Conservation (phyloP, 2,113 vertebrate species). For the Scalopus aquaticus region DNA sequence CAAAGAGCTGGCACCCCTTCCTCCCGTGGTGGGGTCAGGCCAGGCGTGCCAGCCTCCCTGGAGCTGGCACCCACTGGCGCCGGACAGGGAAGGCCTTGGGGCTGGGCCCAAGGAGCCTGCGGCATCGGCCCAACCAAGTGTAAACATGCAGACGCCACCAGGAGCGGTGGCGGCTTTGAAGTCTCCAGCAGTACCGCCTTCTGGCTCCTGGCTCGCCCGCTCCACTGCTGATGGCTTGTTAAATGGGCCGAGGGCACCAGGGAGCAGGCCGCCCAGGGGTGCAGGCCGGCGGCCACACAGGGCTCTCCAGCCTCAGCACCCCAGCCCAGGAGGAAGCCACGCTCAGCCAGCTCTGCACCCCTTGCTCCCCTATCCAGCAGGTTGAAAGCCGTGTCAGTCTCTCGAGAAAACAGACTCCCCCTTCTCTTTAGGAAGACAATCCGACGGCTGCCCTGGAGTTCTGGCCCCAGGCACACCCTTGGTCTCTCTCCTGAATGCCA, state of each 20-base stretch:
- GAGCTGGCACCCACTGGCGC: conserved; percentile 58
- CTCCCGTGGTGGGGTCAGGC: accelerated
- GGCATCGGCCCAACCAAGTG: conserved; percentile 66
- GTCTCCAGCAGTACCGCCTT: conserved; percentile 83
- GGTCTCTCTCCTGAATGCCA: background rate
- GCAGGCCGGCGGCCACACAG: background rate
- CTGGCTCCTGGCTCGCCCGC: conserved; percentile 85
- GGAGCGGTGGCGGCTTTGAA: conserved; percentile 87
- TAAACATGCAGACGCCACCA: conserved; percentile 88
- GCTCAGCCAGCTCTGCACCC: background rate
- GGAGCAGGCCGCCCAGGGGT: background rate
- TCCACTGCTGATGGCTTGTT: conserved; percentile 87
- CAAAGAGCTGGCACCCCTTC: background rate
- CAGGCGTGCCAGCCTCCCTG: background rate
- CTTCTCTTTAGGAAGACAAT: background rate
- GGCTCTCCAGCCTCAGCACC: background rate
- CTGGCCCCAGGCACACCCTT: background rate
- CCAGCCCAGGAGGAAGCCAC: background rate
- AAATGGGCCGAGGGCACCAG: conserved; percentile 78
- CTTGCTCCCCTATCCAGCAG: background rate
- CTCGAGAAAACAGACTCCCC: background rate
- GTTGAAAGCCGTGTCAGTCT: accelerated
- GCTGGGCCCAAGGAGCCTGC: conserved; percentile 46
- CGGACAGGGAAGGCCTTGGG: conserved; percentile 52
- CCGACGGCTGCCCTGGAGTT: background rate